Base-by-base conservation (phyloP, 2,888 invertebrate species). In the Minunthozetes semirufus region DNA sequence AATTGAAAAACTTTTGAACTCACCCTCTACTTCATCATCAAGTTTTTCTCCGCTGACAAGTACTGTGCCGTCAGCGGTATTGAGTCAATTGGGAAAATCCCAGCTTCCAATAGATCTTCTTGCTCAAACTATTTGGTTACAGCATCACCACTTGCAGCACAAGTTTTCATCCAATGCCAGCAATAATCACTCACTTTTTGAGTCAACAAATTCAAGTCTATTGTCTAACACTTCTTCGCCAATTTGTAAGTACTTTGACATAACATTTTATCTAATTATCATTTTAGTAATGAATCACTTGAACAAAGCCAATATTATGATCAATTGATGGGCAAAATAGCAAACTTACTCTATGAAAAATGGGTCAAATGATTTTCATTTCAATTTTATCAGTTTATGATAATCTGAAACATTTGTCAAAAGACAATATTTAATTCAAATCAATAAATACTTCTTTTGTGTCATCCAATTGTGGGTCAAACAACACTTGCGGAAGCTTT, bases 401-500 rank as follows among this genome's bases (percentile, higher is more conserved):
- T 42, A 13, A 42, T 42, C 42, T 42, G 42, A 13, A 33, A 42
- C 42, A 42, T 42, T 42, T 42, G 42, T 42, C 1, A 42, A 42
- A 42, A 13, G 42, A 42, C 42, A 50, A 50, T 50, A 4, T 6
- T 50, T 50, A 19, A 50, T 19, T 1, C 6, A 1, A 59, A 27
- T 59, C 27, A 59, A 59, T 59, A 29, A 27, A 59, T 8, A 19
- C 13, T 27, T 19, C 15, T 59, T 27, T 59, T 25, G 19, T 59
- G 22, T n/a, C 25, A 19, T 56, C 13, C 25, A 25, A 25, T 59
- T 22, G 22, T 27, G 15, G 5, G 59, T 13, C 56, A 25, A 59
- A 59, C 42, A 42, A 42, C 59, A 59, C 59, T 3, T 59, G 59
- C 59, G 59, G 59, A 59, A 59, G 59, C 59, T 27, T 59, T 27